These are phyloP conservation scores for Nyctibius bracteatus DNA, from an alignment of 2,113 vertebrate genomes.

Conservation along the genomic window DNA sequence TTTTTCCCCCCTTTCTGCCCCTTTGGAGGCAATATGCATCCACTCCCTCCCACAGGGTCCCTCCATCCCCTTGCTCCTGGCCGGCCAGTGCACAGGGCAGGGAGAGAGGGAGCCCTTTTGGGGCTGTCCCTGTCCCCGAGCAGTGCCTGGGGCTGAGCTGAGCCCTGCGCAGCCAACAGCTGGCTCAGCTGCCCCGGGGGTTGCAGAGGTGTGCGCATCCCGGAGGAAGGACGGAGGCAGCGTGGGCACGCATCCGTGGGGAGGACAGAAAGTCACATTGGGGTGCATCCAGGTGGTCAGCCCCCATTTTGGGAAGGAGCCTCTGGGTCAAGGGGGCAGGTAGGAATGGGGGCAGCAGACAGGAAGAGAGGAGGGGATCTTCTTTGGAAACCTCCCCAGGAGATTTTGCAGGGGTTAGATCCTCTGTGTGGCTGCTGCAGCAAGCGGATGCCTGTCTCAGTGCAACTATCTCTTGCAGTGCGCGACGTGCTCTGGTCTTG, in stretches of 20 bases:
- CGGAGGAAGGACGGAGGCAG: background rate
- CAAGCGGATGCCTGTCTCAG: background rate
- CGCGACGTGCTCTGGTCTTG: background rate
- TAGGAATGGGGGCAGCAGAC: background rate
- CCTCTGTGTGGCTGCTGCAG: background rate
- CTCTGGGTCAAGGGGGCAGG: background rate
- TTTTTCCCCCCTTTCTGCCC: background rate
- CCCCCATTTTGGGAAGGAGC: background rate
- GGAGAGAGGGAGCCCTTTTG: background rate
- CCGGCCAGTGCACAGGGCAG: rapidly evolving
- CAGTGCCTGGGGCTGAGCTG: background rate
- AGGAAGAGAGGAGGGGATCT: background rate
- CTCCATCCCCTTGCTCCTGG: background rate
- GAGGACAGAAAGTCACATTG: rapidly evolving
- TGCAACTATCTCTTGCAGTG: rapidly evolving
- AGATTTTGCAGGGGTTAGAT: background rate
- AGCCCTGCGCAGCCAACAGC: background rate
- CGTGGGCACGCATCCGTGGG: rapidly evolving
- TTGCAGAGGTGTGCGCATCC: rapidly evolving
- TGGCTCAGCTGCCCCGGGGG: background rate
- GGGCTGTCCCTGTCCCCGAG: background rate
- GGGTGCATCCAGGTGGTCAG: background rate
- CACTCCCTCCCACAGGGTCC: background rate
- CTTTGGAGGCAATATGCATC: rapidly evolving
- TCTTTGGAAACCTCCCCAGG: background rate